Conservation (phyloP, 2,797 vertebrate genomes). For the Pyrrhura leucotis region DNA sequence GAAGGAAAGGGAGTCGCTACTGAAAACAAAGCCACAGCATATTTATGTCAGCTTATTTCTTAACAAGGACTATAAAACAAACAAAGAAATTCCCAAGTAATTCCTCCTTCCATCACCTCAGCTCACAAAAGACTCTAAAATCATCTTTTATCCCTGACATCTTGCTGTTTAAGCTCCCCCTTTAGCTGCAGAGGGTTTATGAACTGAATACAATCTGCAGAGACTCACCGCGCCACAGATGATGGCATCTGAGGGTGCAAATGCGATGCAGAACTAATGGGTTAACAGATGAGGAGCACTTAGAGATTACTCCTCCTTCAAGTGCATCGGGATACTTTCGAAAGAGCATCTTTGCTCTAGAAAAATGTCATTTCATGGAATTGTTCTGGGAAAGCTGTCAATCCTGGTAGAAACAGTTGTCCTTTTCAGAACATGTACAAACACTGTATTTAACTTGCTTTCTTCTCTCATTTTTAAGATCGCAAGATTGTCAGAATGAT, state of each 20-base stretch:
- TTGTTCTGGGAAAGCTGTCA: neutral
- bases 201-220: neutral
- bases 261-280: neutral
- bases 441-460: neutral
- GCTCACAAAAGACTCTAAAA: neutral
- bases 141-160: neutral
- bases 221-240: neutral
- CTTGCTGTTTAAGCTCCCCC: neutral
- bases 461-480: neutral
- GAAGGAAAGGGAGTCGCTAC: neutral
- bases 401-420: neutral
- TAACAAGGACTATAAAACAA: neutral
- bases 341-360: neutral
- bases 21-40: neutral
- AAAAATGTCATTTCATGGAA: neutral
- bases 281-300: neutral
- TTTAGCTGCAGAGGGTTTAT: neutral
- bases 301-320: neutral
- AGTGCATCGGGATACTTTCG: neutral
- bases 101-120: neutral
- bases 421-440: neutral
- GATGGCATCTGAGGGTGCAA: neutral
- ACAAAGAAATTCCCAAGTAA: neutral
- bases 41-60: neutral
- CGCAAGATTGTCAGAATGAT: neutral